Base-by-base conservation (phyloP, 2,113 vertebrate species). In the Varanus komodoensis region DNA sequence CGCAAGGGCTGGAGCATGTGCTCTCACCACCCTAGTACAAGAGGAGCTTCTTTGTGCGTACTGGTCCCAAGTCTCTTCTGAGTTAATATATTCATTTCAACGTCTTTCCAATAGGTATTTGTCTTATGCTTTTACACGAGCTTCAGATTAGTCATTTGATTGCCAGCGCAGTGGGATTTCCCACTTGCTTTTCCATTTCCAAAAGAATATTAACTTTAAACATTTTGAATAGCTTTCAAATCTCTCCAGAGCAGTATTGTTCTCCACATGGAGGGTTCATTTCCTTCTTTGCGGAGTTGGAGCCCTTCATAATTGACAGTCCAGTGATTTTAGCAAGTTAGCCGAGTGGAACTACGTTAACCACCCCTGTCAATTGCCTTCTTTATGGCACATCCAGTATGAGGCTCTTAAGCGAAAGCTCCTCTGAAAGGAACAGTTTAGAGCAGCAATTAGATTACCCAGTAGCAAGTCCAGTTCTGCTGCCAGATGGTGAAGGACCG, bases 221-320 rank as follows among this genome's bases (percentile, higher is more conserved):
- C 68, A 54, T 82, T 90, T 90, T 67, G 44, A 87, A 82, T 82
- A 82, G 44, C 71, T 87, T 67, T 67, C 38, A 87, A 38, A n/a
- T 82, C 79, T 87, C 69, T 82, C 54, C 67, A 54, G 75, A 75
- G 54, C 52, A 87, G 27, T 75, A 75, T 75, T 67, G 38, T 73
- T 87, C 23, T 74, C 68, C 29, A 38, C 61, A 52, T 32, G 50
- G 52, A 86, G 69, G 80, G 32, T 87, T 74, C 61, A 75, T 75
- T 84, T 68, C 57, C 57, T 64, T 87, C n/a, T 25, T 68, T 67
- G 57, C n/a, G 44, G 25, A 82, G 80, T 44, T 57, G 15, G 17
- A 78, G 69, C 54, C 80, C n/a, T 77, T 69, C 6, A 15, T 25
- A 87, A 77, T 48, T 87, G 71, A 54, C 73, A 91, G 71, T 23